phyloP scores from a whole-genome alignment of 2,797 vertebrate genomes.

The Melanotaenia nigrans region DNA sequence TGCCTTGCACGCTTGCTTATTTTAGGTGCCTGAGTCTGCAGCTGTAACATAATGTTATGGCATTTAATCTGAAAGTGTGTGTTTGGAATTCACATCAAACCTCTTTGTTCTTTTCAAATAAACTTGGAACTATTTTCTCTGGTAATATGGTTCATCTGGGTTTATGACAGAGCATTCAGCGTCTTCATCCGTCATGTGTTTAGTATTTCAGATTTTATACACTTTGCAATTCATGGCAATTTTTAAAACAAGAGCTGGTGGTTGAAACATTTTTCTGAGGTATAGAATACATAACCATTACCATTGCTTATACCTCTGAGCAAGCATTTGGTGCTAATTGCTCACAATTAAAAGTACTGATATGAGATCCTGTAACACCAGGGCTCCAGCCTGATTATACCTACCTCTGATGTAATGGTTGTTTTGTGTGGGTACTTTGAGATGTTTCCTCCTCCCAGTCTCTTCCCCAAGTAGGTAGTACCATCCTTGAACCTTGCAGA shows the following conservation, averaged over 20 bases:
- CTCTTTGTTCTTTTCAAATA: not conserved
- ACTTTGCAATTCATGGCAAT: too few species aligned
- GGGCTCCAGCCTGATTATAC: constrained; percentile 15
- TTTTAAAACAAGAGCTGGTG: not conserved
- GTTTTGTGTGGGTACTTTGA: constrained; percentile 84
- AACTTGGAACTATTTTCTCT: not conserved
- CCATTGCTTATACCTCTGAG: not conserved
- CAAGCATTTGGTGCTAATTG: not conserved
- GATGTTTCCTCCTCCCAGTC: constrained; percentile 89
- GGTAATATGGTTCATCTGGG: not conserved
- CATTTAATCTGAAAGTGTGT: not conserved
- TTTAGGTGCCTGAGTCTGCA: not conserved
- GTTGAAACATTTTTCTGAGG: not conserved
- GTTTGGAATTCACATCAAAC: not conserved
- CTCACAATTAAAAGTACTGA: not conserved
- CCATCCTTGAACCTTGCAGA: constrained; percentile 89
- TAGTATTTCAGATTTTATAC: not conserved
- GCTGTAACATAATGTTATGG: not conserved
- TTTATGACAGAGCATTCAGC: not conserved
- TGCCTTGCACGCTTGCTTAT: not conserved
- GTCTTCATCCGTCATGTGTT: not conserved
- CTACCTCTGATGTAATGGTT: constrained; percentile 66
- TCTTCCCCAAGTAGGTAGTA: constrained; percentile 90
- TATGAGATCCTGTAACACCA: not conserved
- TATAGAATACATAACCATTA: not conserved